Evolutionary conservation across 2,113 vertebrate genomes (phyloP), one percentile per base, ranked within the genome.

Genomic region (Stercorarius parasiticus): DNA sequence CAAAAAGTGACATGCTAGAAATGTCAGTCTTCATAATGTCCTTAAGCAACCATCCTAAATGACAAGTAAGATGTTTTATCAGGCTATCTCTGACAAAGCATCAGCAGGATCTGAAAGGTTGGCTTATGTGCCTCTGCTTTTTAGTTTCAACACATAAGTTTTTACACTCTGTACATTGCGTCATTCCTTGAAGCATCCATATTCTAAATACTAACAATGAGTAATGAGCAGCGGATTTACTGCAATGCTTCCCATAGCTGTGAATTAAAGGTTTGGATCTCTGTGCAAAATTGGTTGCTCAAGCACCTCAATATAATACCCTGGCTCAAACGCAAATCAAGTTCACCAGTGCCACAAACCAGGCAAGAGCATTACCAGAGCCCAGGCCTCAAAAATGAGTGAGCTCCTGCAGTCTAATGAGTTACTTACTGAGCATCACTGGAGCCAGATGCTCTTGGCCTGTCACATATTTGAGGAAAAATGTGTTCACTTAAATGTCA

Each of bases 401-500:
- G 62, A 94, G 70, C 40, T 82, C 73, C 93, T 96, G 82, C 82
- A 66, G 90, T 56, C 74, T 87, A 85, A 93, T 91, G 84, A 94
- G 82, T 95, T 76, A 90, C 52, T 94, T 53, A 94, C 87, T 23
- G 73, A 82, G 66, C 74, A 65, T 67, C 90, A 77, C 59, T 30
- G 62, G 93, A 96, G 87, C 91, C 95, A 96, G 86, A 91, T 96
- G 93, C 86, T 94, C 78, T 90, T 6, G 7, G 74, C 62, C 82
- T 88, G 87, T 82, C 90, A 83, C 70, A 65, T 76, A 89, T 88
- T 76, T 69, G 82, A 85, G 85, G 87, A 76, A 93, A 93, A 96
- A 91, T 90, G 19, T 85, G 81, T 85, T 91, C 81, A 90, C 79
- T 95, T 96, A 93, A 87, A 89, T 82, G 89, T 91, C 93, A 94